Evolutionary conservation across 2,888 invertebrate species (phyloP).

Genomic region (Synanthedon tipuliformis): DNA sequence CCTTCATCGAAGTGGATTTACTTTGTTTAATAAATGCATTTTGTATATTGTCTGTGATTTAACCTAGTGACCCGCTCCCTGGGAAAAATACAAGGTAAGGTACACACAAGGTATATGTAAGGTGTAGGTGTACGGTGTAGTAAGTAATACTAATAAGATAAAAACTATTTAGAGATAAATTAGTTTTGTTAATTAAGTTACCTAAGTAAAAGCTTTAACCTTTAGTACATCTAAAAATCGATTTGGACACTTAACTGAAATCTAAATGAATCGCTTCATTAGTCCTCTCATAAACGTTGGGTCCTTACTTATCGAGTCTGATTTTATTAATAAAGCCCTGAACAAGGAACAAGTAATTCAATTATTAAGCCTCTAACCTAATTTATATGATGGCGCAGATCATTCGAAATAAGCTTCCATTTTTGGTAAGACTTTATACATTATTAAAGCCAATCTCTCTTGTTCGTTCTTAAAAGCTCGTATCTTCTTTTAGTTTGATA

Average conservation of each 20-base stretch:
- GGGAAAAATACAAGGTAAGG: too few species aligned
- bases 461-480: neutral
- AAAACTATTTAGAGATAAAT: too few species aligned
- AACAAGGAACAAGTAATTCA: slow-evolving; percentile 4
- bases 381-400: neutral
- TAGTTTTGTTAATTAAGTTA: too few species aligned
- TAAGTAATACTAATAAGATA: too few species aligned
- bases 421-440: neutral
- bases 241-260: too few species aligned
- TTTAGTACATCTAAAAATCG: too few species aligned
- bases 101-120: too few species aligned
- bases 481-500: neutral
- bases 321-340: slow-evolving; percentile 4
- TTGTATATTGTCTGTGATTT: too few species aligned
- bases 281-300: slow-evolving; percentile 2
- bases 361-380: slow-evolving; percentile 1
- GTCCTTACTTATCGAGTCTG: slow-evolving; percentile 2
- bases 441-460: neutral
- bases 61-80: too few species aligned
- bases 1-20: neutral
- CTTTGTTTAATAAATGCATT: neutral
- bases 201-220: too few species aligned
- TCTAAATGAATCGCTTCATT: slow-evolving; percentile 1
- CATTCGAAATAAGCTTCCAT: neutral
- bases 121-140: too few species aligned